phyloP scores from a whole-genome alignment of 2,113 vertebrate genomes.

The Pseudopodoces humilis region DNA sequence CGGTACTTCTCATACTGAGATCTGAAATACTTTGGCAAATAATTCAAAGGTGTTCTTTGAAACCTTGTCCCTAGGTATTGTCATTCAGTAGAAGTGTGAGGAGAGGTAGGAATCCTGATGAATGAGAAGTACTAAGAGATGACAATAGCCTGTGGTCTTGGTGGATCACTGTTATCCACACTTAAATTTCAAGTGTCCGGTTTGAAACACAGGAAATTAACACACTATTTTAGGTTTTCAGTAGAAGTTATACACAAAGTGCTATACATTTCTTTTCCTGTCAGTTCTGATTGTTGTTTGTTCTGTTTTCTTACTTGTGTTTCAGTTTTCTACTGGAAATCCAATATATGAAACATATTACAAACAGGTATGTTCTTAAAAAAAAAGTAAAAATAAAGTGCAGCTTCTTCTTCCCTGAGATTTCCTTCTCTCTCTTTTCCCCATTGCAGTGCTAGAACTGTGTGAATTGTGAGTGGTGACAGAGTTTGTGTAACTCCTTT shows the following conservation, averaged over 20 bases:
- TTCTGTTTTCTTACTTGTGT: slow-evolving; percentile 2
- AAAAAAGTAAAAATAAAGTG: neutral
- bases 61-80: neutral
- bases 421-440: neutral
- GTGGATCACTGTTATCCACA: neutral
- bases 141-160: neutral
- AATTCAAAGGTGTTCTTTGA: neutral
- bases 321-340: slow-evolving; percentile 88
- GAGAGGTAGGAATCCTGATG: neutral
- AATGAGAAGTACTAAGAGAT: neutral
- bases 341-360: slow-evolving; percentile 92
- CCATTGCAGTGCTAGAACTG: neutral
- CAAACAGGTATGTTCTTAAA: slow-evolving; percentile 84
- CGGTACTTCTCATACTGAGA: neutral
- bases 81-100: neutral
- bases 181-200: neutral
- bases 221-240: accelerated
- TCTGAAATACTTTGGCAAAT: neutral
- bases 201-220: neutral
- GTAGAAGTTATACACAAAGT: neutral
- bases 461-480: neutral
- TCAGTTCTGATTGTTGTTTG: neutral
- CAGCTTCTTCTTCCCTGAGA: neutral
- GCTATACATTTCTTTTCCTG: accelerated
- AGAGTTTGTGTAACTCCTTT: neutral